Base-by-base conservation (phyloP, 1,140 invertebrate species). In the Musca vetustissima region DNA sequence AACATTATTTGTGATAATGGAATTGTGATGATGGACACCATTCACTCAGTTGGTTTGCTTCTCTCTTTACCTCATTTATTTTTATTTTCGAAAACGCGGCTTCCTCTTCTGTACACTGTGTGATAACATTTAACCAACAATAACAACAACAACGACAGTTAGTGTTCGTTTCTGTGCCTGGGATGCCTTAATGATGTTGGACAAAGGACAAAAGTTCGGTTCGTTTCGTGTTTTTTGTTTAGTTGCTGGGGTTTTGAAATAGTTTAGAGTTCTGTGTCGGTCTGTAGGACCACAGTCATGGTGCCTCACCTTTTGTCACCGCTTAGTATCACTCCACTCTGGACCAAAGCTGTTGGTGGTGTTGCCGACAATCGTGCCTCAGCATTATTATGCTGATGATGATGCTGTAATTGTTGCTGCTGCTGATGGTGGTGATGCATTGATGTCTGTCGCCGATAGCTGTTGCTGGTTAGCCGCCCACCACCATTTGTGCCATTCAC, bases 271-370 rank as follows among this genome's bases (percentile, higher is more conserved):
- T 78, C 74, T 67, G 78, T 79, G 68, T 81, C 79, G 67, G 73
- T 75, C 70, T 76, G 72, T 59, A 75, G 73, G 74, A 80, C 72
- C 76, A 79, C 74, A 67, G 80, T 74, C 24, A 79, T 67, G 66
- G 80, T 82, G 69, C 75, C 80, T 82, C 80, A 82, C 80, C 80
- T 82, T 71, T 81, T 80, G 71, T 82, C 80, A 71, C 73, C 80
- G 70, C 73, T 74, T 57, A 74, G 59, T 52, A 78, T 67, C 25
- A 68, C 57, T 66, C 69, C 70, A 22, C 68, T 50, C 21, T 66
- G 52, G n/a, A 69, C 67, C n/a, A 36, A 47, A 69, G 43, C 57
- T n/a, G 22, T 64, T 64, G 59, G 9, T 28, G 52, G 28, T 52
- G 53, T 53, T n/a, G 22, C 19, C 68, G 57, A 47, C 24, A 17